Conservation (phyloP, 2,797 vertebrate species). For the Salmo trutta region DNA sequence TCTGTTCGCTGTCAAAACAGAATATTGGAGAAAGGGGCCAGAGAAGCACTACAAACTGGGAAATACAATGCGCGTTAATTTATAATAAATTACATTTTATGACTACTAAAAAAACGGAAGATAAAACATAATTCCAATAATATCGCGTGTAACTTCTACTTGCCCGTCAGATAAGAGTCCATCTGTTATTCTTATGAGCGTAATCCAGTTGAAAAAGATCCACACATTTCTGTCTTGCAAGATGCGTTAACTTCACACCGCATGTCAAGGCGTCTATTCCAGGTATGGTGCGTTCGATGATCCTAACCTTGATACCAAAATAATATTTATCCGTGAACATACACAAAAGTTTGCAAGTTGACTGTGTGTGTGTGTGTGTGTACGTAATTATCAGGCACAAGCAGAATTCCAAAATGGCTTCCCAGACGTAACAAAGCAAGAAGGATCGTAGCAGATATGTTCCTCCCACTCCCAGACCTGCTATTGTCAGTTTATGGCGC, state of each 20-base stretch:
- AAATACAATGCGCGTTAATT: neutral
- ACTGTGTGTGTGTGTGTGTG: slow-evolving; percentile 41
- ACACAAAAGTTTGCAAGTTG: slow-evolving; percentile 69
- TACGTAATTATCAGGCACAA: slow-evolving; percentile 65
- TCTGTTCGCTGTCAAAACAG: slow-evolving; percentile 48
- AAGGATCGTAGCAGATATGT: slow-evolving; percentile 71
- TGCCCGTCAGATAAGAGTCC: slow-evolving; percentile 68
- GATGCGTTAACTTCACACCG: slow-evolving; percentile 59
- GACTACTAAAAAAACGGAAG: neutral
- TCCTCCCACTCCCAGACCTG: slow-evolving; percentile 74
- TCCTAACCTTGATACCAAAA: slow-evolving; percentile 4
- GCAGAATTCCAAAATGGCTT: slow-evolving; percentile 91
- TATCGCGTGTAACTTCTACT: slow-evolving; percentile 56
- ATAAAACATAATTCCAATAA: neutral
- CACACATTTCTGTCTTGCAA: slow-evolving; percentile 36
- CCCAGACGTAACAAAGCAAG: slow-evolving; percentile 87
- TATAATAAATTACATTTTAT: neutral
- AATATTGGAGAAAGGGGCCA: slow-evolving; percentile 58
- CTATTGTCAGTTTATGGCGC: slow-evolving; percentile 69
- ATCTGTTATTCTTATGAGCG: slow-evolving; percentile 63
- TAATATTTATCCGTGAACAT: slow-evolving; percentile 20
- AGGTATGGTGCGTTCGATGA: neutral
- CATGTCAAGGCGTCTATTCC: slow-evolving; percentile 45
- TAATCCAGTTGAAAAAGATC: slow-evolving; percentile 61
- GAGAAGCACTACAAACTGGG: slow-evolving; percentile 30